Evolutionary conservation across 1,140 invertebrate genomes (phyloP), one percentile per base, ranked within the genome.

Genomic region (Drosophila rufa): DNA sequence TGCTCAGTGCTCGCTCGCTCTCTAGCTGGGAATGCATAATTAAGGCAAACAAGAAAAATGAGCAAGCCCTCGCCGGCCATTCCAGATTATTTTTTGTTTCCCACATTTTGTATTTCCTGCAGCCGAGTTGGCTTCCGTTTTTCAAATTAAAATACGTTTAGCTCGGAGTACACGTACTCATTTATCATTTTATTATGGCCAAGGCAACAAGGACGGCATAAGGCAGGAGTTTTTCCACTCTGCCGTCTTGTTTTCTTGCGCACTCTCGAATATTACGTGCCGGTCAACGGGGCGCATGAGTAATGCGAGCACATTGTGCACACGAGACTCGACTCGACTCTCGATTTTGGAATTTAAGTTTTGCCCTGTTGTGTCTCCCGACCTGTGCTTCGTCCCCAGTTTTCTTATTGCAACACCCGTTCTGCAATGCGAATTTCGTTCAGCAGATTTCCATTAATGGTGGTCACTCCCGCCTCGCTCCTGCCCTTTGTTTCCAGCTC

Each of bases 171-270:
- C 80, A 77, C 71, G 64, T 77, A 80, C 75, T 61, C 80, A 75
- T 89, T 89, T 81, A 80, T 84, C 81, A 84, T 84, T 84, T 83
- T 80, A 83, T 80, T 80, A 76, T 73, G 65, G 45, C 51, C 27
- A 55, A 45, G 67, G 42, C 38, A 43, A 65, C 15, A 15, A 5
- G 22, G 38, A 64, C 11, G 36, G 66, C 60, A 60, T 30, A 61
- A 61, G 59, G 59, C 43, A 47, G 61, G 45, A 57, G 64, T 42
- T 59, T 51, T 55, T 38, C 53, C 53, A 27, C 33, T 78, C 43
- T 65, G 57, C 43, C 38, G 22, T 36, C 48, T 48, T 48, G 70
- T 65, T 77, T 66, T 76, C 66, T 45, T 68, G 67, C 67, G 17
- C 38, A 65, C 59, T 71, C 73, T 50, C 38, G 48, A 56, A 77